phyloP scores from a whole-genome alignment of 2,888 invertebrate genomes.

The Argynnis bischoffii region DNA sequence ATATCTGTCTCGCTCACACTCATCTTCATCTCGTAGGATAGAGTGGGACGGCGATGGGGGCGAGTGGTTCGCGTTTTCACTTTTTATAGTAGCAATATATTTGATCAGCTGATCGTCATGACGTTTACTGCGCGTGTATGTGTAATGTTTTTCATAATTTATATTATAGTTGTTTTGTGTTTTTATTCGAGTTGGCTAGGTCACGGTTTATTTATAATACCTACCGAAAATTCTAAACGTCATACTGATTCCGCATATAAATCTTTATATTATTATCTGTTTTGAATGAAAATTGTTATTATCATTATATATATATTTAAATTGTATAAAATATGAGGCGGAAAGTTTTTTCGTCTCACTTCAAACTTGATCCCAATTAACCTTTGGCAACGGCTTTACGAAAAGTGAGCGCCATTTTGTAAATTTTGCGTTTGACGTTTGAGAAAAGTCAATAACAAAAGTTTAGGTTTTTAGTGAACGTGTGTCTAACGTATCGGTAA shows the following conservation, averaged over 20 bases:
- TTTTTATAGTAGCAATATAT: constrained; percentile 83
- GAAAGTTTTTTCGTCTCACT: constrained; percentile 17
- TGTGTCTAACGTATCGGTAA: neutral
- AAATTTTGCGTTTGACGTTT: constrained; percentile 11
- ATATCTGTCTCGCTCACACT: constrained; percentile 54
- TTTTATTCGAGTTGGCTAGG: constrained; percentile 73
- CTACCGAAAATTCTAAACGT: constrained; percentile 67
- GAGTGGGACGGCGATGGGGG: constrained; percentile 62
- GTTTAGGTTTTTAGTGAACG: neutral
- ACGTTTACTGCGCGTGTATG: constrained; percentile 76
- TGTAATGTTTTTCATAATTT: constrained; percentile 80
- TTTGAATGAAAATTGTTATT: constrained; percentile 12
- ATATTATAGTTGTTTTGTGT: constrained; percentile 69
- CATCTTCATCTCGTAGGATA: constrained; percentile 34
- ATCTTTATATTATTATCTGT: constrained; percentile 35
- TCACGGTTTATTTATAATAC: constrained; percentile 75
- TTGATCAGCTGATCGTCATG: constrained; percentile 82
- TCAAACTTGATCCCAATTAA: constrained; percentile 27
- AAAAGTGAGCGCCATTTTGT: constrained; percentile 24
- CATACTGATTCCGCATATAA: constrained; percentile 47
- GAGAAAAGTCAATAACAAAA: constrained; percentile 10
- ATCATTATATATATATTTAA: neutral
- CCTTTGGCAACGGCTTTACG: constrained; percentile 20
- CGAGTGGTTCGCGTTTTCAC: constrained; percentile 79
- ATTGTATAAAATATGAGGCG: constrained; percentile 1